Conservation (phyloP, 2,888 invertebrate species). For the Malthinus seriepunctatus region DNA sequence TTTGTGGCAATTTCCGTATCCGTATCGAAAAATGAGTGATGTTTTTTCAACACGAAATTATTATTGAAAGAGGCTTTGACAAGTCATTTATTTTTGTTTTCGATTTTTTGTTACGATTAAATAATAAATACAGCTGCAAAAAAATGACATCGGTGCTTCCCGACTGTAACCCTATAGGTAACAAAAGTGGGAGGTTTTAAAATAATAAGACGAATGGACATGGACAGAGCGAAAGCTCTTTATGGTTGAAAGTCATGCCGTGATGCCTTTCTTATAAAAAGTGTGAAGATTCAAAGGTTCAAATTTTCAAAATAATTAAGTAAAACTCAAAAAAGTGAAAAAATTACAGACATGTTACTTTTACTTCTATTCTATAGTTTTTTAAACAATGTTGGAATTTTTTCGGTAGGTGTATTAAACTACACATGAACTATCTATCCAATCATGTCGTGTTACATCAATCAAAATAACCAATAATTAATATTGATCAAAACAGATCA, state of each 20-base stretch:
- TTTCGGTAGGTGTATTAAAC: slow-evolving; percentile 19
- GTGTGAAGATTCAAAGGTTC: too few relatives aligned
- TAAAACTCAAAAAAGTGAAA: too few relatives aligned
- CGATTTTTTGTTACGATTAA: neutral
- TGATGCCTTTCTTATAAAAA: too few relatives aligned
- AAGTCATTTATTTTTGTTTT: slow-evolving; percentile 51
- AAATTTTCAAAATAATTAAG: too few relatives aligned
- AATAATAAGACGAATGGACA: too few relatives aligned
- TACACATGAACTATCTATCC: slow-evolving; percentile 27
- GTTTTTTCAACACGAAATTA: slow-evolving; percentile 54
- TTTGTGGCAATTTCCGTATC: slow-evolving; percentile 53
- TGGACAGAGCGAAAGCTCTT: too few relatives aligned
- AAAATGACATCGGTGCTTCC: too few relatives aligned
- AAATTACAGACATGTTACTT: too few relatives aligned
- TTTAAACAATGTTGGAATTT: slow-evolving; percentile 18
- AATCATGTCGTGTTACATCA: slow-evolving; percentile 37
- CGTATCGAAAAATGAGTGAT: slow-evolving; percentile 54
- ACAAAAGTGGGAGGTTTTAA: too few relatives aligned
- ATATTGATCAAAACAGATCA: slow-evolving; percentile 47
- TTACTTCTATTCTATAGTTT: neutral
- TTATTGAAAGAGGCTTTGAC: slow-evolving; percentile 54
- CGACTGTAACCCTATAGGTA: too few relatives aligned
- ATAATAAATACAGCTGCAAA: too few relatives aligned
- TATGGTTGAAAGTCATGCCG: too few relatives aligned
- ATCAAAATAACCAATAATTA: slow-evolving; percentile 48